Evolutionary conservation across 2,888 invertebrate genomes (phyloP).

Genomic region (Drosophila maculinotata): DNA sequence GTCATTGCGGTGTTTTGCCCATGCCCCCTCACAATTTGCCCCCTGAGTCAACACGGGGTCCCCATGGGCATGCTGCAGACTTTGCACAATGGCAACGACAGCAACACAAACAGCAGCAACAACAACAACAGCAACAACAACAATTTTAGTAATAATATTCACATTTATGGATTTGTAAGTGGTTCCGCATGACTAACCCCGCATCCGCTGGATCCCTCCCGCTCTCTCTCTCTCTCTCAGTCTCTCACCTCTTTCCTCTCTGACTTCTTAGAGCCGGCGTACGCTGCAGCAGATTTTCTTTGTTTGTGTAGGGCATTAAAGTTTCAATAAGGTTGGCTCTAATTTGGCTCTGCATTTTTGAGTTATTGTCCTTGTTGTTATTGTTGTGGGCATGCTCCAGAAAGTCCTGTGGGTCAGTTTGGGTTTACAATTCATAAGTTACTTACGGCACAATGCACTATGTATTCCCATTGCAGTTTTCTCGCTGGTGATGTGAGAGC

Average conservation of each 20-base stretch:
- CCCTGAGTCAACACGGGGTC: constrained; percentile 44
- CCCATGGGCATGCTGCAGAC: constrained; percentile 55
- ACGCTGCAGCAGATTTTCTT: constrained; percentile 30
- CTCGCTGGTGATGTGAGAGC: background rate
- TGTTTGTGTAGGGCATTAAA: constrained; percentile 63
- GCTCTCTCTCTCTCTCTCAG: background rate
- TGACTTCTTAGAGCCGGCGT: constrained; percentile 18
- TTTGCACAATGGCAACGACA: constrained; percentile 67
- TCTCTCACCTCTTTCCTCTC: background rate
- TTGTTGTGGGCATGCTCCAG: constrained; percentile 27
- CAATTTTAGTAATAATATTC: constrained; percentile 79
- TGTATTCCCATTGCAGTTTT: constrained; percentile 41
- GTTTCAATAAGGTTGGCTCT: constrained; percentile 76
- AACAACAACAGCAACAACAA: constrained; percentile 47
- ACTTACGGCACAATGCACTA: constrained; percentile 81
- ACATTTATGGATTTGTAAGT: constrained; percentile 82
- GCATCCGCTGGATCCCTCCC: constrained; percentile 44
- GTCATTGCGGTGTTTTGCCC: constrained; percentile 74
- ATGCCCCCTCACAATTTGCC: constrained; percentile 46
- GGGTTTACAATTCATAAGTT: constrained; percentile 84
- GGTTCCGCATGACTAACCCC: constrained; percentile 78
- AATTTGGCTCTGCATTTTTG: constrained; percentile 65
- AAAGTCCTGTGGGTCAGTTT: constrained; percentile 81
- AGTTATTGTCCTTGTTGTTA: constrained; percentile 36
- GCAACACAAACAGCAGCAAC: constrained; percentile 42